These are phyloP conservation scores for Araneus ventricosus DNA, from an alignment of 1,140 invertebrate genomes.

Conservation along the genomic window DNA sequence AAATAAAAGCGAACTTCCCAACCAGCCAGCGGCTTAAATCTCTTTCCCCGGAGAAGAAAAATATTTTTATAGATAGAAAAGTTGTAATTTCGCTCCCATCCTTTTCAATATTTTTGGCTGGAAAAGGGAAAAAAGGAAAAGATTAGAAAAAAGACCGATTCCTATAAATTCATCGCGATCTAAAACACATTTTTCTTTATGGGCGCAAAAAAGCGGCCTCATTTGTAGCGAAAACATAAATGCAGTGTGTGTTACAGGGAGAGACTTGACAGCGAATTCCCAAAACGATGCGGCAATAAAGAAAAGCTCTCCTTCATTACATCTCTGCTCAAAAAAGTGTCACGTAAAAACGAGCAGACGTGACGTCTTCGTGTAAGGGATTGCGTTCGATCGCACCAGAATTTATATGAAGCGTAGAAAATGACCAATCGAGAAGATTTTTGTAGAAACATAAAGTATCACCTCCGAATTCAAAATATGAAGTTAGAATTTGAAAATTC, in stretches of 20 bases:
- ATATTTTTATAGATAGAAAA: slow-evolving; percentile 6
- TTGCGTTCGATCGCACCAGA: slow-evolving; percentile 7
- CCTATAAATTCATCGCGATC: slow-evolving; percentile 33
- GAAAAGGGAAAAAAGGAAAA: not conserved
- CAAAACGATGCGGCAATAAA: not conserved
- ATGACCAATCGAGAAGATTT: slow-evolving; percentile 13
- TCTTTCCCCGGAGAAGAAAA: not conserved
- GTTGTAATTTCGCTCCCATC: not conserved
- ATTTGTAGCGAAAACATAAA: slow-evolving; percentile 29
- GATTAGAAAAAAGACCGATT: not conserved
- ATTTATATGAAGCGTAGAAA: slow-evolving; percentile 50
- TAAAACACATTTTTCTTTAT: slow-evolving; percentile 41
- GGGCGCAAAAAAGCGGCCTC: not conserved
- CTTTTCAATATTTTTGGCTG: not conserved
- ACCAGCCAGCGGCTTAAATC: not conserved
- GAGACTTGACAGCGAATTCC: slow-evolving; percentile 37
- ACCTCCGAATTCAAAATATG: not conserved
- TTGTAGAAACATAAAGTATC: not conserved
- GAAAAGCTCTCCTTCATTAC: slow-evolving; percentile 16
- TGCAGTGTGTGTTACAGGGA: not conserved
- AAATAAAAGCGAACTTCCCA: not conserved
- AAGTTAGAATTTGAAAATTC: not conserved
- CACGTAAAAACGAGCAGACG: slow-evolving; percentile 6
- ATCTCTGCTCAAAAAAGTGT: slow-evolving; percentile 34
- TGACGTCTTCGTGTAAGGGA: slow-evolving; percentile 19